A percentile compares a stretch with the other conserved stretches of the same genome.
Evolutionary conservation across 2,888 invertebrate genomes (phyloP).

Genomic region (Capitulum mitella): DNA sequence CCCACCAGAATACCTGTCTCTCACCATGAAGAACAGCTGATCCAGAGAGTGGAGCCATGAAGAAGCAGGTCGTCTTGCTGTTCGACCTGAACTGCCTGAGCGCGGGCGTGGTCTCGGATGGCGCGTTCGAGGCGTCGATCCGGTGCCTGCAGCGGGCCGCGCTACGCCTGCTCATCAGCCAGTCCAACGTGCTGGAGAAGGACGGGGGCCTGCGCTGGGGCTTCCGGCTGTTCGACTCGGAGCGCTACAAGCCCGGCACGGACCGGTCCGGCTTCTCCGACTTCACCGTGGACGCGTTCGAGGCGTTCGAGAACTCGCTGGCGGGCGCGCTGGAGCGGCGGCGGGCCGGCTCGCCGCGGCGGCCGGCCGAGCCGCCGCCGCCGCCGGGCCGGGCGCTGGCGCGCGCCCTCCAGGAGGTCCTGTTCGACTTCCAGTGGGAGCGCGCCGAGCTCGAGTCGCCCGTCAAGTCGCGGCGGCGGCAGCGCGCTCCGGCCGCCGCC

Average conservation of each 20-base stretch:
- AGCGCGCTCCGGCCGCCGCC: background rate
- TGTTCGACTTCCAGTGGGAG: slow-evolving; percentile 12
- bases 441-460: slow-evolving; percentile 13
- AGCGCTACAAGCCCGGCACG: background rate
- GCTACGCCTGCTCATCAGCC: background rate
- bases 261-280: slow-evolving; percentile 10
- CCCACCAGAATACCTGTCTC: too few species aligned
- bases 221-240: slow-evolving; percentile 8
- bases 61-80: background rate
- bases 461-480: background rate
- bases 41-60: too few species aligned
- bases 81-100: background rate
- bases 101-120: background rate
- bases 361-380: background rate
- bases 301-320: slow-evolving; percentile 19
- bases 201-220: slow-evolving; percentile 1
- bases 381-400: background rate
- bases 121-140: background rate
- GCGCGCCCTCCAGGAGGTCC: slow-evolving; percentile 12
- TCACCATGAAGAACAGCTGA: too few species aligned
- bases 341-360: background rate
- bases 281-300: slow-evolving; percentile 1
- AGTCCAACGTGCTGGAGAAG: background rate
- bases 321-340: slow-evolving; percentile 11
- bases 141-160: background rate